Base-by-base conservation (phyloP, 2,888 invertebrate genomes). In the Eristalis arbustorum region DNA sequence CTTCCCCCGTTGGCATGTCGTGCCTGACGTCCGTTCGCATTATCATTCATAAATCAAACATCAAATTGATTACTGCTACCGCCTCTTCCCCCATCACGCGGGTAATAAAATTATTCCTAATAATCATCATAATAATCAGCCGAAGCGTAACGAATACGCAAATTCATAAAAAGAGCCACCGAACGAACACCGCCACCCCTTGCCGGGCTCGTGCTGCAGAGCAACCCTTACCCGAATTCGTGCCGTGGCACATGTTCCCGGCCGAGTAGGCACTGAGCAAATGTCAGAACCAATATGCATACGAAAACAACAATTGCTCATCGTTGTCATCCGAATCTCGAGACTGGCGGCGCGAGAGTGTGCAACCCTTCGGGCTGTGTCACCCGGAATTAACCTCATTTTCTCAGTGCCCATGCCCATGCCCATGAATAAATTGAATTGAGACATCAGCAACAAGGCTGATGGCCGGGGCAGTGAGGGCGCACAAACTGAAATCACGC, bases 21-120 rank as follows among this genome's bases (percentile, higher is more conserved):
- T 57, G 34, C n/a, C 62, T 42, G 59, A 89, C 91, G 92, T 91
- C 92, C 91, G 89, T 90, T 89, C 90, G 88, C 89, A 91, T 91
- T 92, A 91, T 90, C 90, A 90, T 91, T 91, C 91, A 91, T 91
- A 91, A 91, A 92, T 92, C 91, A 91, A 89, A 90, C 89, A 82
- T 80, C 83, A 91, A 92, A 91, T 91, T 91, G 91, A 90, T 90
- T 88, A 89, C 88, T 57, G 69, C 73, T 62, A 83, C 68, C 56
- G 79, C 71, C 62, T 67, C 10, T 40, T 31, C 69, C 37, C 76
- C 63, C 49, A 22, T 23, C 49, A 63, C n/a, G 23, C 42, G 64
- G 74, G 74, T 67, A 84, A 82, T 73, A 85, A 88, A 85, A 88
- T 80, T 85, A 80, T 83, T 87, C 83, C 88, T 87, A 77, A 87